Conservation (phyloP, 1,140 invertebrate genomes). For the Ceratosolen fusciceps region DNA sequence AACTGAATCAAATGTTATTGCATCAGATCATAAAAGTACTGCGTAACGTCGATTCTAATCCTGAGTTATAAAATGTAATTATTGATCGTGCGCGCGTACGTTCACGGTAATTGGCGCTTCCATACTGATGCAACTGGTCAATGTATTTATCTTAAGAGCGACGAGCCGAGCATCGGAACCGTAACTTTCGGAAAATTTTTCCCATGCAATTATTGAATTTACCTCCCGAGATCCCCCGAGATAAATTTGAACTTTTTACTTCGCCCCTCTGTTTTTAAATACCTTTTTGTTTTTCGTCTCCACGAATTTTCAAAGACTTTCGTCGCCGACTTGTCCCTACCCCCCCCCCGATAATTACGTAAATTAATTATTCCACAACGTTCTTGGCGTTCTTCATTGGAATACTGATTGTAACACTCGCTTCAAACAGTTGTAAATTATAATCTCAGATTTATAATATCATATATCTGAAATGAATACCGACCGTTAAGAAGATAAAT, state of each 20-base stretch:
- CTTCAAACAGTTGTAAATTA: too few species aligned
- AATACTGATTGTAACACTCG: too few species aligned
- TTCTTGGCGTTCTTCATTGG: too few species aligned
- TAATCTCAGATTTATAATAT: too few species aligned
- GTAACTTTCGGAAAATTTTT: slow-evolving; percentile 17
- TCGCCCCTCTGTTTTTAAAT: neutral
- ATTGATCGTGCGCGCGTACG: neutral
- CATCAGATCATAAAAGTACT: too few species aligned
- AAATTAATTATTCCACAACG: neutral
- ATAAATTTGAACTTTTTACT: neutral
- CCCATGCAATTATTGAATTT: neutral
- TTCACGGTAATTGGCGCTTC: slow-evolving; percentile 9
- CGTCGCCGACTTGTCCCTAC: neutral
- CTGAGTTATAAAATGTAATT: too few species aligned
- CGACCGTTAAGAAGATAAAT: too few species aligned
- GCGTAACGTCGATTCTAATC: too few species aligned
- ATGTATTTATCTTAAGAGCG: slow-evolving; percentile 13
- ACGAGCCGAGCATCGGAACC: neutral
- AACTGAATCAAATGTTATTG: too few species aligned
- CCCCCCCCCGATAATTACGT: neutral
- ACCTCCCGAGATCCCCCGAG: neutral
- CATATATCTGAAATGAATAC: too few species aligned
- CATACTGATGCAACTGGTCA: neutral
- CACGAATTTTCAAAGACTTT: neutral
- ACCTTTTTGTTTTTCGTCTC: neutral